phyloP scores from a whole-genome alignment of 2,113 vertebrate species.

The Leucosticte australis region DNA sequence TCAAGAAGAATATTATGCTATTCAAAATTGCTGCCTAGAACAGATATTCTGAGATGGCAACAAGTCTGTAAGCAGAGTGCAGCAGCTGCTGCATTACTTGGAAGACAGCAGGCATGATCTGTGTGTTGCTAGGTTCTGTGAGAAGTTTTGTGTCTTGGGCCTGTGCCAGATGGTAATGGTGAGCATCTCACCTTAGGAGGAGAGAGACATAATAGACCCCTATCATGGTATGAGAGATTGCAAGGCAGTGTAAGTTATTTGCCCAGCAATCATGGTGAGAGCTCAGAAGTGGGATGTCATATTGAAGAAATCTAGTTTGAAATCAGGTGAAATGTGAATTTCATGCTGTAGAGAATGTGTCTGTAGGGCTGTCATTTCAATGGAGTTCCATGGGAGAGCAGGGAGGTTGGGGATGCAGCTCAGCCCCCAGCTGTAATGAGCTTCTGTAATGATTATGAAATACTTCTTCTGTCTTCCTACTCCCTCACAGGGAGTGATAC shows the following conservation, averaged over 20 bases:
- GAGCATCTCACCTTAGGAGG: not conserved
- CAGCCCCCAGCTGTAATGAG: not conserved
- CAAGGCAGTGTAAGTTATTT: not conserved
- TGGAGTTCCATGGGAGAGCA: not conserved
- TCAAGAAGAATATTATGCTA: not conserved
- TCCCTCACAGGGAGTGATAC: not conserved
- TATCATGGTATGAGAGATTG: not conserved
- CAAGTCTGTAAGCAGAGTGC: not conserved
- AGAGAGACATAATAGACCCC: not conserved
- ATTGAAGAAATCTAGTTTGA: not conserved
- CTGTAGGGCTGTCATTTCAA: not conserved
- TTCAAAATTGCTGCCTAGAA: not conserved
- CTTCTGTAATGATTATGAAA: slow-evolving; percentile 23
- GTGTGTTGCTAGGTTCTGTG: not conserved
- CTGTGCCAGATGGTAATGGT: not conserved
- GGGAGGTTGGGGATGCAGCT: not conserved
- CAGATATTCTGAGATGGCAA: not conserved
- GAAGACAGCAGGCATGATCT: not conserved
- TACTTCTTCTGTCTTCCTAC: not conserved
- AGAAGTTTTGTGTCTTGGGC: not conserved
- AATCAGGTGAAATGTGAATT: not conserved
- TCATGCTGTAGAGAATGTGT: not conserved
- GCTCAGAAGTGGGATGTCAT: not conserved
- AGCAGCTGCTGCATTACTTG: not conserved
- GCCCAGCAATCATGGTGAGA: not conserved